Base-by-base conservation (phyloP, 2,113 vertebrate species). In the Onychostoma macrolepis region DNA sequence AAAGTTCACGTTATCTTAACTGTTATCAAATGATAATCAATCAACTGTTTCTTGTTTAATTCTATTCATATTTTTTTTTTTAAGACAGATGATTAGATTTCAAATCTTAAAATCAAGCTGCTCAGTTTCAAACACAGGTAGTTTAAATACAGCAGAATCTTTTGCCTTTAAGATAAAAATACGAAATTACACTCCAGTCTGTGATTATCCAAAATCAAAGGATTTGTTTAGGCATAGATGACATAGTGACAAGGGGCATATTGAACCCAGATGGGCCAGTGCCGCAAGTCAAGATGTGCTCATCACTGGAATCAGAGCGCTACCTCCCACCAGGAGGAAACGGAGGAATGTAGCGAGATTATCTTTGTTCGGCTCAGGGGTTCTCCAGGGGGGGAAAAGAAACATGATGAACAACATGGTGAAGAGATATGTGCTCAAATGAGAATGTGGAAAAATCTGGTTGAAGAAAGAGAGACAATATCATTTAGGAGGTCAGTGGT, bases 221-320 rank as follows among this genome's bases (percentile, higher is more conserved):
- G 84, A 84, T 65, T 63, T 86, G 67, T 80, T 86, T 86, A 83
- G 89, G 74, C 74, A 86, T 67, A 88, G 87, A 90, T 86, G 69
- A 83, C 30, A 71, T 71, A 71, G 89, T 89, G 89, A 90, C 89
- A 88, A 80, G 80, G 74, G 80, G 80, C 89, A 88, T 90, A 88
- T 90, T 90, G 87, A 90, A 88, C 80, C 87, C 89, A 90, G 84
- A 90, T 90, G 89, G 89, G 75, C 41, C 84, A 63, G 86, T 88
- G 84, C 89, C 75, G 83, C 80, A 53, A 90, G 89, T 88, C 86
- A 88, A 86, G 80, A 88, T 90, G 80, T 84, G 89, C 84, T 86
- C 84, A 90, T 90, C 89, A 90, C 74, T 80, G 56, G 80, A 90
- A 86, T 90, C 84, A 83, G 74, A 86, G 80, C 75, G 24, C 74